phyloP scores from a whole-genome alignment of 2,888 invertebrate genomes.

The Habrosyne pyritoides region DNA sequence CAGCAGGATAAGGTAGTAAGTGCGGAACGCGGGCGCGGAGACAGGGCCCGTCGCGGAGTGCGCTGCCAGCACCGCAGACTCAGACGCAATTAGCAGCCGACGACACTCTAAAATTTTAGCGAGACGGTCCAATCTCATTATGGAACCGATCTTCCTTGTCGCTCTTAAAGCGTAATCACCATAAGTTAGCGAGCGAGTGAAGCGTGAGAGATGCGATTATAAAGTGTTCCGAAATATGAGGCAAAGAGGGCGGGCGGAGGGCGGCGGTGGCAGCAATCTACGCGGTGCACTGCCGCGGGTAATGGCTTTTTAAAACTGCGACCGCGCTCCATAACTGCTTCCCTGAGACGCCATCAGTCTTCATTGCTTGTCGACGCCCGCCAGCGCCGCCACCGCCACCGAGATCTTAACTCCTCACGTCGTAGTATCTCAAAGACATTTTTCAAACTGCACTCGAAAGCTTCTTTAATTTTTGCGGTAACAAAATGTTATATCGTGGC shows the following conservation, averaged over 20 bases:
- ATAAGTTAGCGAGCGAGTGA: slow-evolving; percentile 82
- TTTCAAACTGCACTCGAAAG: slow-evolving; percentile 55
- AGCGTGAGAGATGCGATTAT: slow-evolving; percentile 82
- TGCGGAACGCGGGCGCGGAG: slow-evolving; percentile 28
- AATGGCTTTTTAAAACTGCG: slow-evolving; percentile 84
- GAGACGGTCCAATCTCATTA: slow-evolving; percentile 82
- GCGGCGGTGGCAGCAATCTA: slow-evolving; percentile 69
- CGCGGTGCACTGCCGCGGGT: slow-evolving; percentile 78
- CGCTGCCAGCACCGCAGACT: slow-evolving; percentile 36
- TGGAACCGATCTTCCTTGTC: slow-evolving; percentile 81
- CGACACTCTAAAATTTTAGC: slow-evolving; percentile 82
- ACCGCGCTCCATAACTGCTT: slow-evolving; percentile 83
- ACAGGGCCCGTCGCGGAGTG: slow-evolving; percentile 25
- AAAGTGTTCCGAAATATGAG: slow-evolving; percentile 83
- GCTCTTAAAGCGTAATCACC: slow-evolving; percentile 82
- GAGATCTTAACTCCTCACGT: slow-evolving; percentile 76
- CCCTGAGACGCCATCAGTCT: slow-evolving; percentile 82
- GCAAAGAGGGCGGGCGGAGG: slow-evolving; percentile 50
- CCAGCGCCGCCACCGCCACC: slow-evolving; percentile 54
- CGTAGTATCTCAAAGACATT: slow-evolving; percentile 61
- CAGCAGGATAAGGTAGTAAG: slow-evolving; percentile 48
- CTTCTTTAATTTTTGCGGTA: slow-evolving; percentile 51
- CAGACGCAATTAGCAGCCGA: slow-evolving; percentile 79
- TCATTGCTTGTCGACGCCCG: slow-evolving; percentile 83
- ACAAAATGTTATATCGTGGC: slow-evolving; percentile 17